Evolutionary conservation across 2,797 vertebrate species (phyloP), one percentile per base, ranked within the genome.

Genomic region (Onychomys arenicola): DNA sequence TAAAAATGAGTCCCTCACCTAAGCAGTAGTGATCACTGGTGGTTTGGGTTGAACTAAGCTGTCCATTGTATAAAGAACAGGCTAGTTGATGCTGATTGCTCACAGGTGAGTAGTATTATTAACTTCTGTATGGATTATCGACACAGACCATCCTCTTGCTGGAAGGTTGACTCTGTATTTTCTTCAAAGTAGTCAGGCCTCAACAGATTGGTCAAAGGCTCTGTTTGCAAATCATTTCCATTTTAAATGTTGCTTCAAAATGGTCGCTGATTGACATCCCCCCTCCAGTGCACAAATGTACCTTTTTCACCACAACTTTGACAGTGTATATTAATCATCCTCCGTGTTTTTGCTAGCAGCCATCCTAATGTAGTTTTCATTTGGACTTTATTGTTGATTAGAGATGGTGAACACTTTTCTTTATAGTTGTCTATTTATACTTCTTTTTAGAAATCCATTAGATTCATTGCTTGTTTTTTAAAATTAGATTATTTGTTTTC

Each of bases 81-180:
- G 7, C 43, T 90, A 52, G 49, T 93, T 94, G 95, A 25, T 77
- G 90, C 49, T 91, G 55, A 89, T 88, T 94, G 43, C 80, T 73
- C 93, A 71, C 55, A 96, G 71, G 85, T 89, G 49, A 84, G 34
- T 84, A 89, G 25, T 49, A 34, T n/a, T 94, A 32, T 27, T 88
- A 37, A 63, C 43, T 92, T 92, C 40, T 29, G 0, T 59, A 40
- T 96, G 55, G 73, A 63, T 91, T 86, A 25, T 63, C 61, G 21
- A 77, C 73, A 52, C 37, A 69, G 90, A 95, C 63, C 16, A 59
- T 89, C 89, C n/a, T 96, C 37, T 95, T 89, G 37, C 43, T 92
- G 21, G 27, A 93, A 95, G 23, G 43, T 87, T 92, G 34, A 43
- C 91, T 17, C 8, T 65, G 0, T 59, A 52, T 40, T 77, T 63